phyloP scores from a whole-genome alignment of 2,888 invertebrate species.

The Pemphredon lugubris region DNA sequence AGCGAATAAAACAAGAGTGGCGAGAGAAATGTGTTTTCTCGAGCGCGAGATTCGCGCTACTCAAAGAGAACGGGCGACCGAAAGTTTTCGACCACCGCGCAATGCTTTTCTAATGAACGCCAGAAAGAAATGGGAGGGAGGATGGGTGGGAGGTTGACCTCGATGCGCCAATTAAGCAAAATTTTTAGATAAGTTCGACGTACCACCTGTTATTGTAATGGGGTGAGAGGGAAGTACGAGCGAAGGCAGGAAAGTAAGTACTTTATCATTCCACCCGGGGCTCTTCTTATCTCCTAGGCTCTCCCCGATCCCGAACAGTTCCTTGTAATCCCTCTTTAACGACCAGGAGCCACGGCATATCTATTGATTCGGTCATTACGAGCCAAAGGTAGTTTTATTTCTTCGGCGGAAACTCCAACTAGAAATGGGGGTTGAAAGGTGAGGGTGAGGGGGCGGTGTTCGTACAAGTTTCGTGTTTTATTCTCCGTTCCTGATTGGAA shows the following conservation, averaged over 20 bases:
- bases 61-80: no score
- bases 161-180: no score
- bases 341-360: constrained; percentile 29
- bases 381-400: constrained; percentile 41
- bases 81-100: background rate
- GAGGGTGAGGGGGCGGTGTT: background rate
- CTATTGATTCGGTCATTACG: constrained; percentile 60
- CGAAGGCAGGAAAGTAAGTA: background rate
- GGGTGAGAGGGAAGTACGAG: background rate
- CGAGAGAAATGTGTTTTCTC: no score
- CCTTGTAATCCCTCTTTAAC: constrained; percentile 52
- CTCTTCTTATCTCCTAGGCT: background rate
- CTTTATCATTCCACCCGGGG: background rate
- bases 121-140: background rate
- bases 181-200: no score
- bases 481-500: constrained; percentile 2
- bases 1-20: background rate
- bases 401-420: constrained; percentile 2
- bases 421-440: background rate
- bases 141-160: background rate
- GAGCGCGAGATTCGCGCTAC: no score
- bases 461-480: constrained; percentile 1
- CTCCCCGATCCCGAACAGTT: constrained; percentile 6
- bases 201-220: constrained; percentile 21
- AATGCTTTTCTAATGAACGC: constrained; percentile 7